Base-by-base conservation (phyloP, 2,113 vertebrate species). In the Urocitellus parryii region DNA sequence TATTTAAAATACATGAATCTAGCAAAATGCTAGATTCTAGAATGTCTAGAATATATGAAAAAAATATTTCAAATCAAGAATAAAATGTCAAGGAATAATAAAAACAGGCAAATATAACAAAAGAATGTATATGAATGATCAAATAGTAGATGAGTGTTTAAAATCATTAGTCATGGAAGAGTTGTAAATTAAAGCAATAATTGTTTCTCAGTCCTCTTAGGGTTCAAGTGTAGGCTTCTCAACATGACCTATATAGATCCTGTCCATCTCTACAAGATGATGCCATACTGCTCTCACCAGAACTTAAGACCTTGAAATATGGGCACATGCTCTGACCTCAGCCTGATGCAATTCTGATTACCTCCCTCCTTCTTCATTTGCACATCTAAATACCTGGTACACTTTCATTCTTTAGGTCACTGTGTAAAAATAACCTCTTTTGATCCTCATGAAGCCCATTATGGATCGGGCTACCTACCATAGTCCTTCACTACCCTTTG, bases 71-170 rank as follows among this genome's bases (percentile, higher is more conserved):
- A 83, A 45, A 39, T 82, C 61, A 42, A 34, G 3, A 58, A 79
- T 91, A 74, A 94, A 91, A 84, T 94, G 53, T 56, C 45, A 67
- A 90, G 76, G 63, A 67, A 27, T 17, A 91, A 78, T 67, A 78
- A 90, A 82, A 53, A 37, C 1, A 37, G 34, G 24, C 29, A 27
- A 80, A 90, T 70, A 8, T 72, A 78, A 65, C 16, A 82, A 16
- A 63, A 88, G 51, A 45, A 37, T 32, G n/a, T 14, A 29, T 63
- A 25, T 42, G 32, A 91, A 45, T 88, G 10, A 56, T 10, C 61
- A 63, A 27, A 48, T 51, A 83, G 20, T 51, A 77, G 8, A 16
- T 16, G 48, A 51, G 25, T 77, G 20, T 39, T 88, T 18, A 87
- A 67, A 68, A 61, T 73, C 34, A 63, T 70, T 51, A 39, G 4